Evolutionary conservation across 2,888 invertebrate species (phyloP).

Genomic region (Caenorhabditis wallacei): DNA sequence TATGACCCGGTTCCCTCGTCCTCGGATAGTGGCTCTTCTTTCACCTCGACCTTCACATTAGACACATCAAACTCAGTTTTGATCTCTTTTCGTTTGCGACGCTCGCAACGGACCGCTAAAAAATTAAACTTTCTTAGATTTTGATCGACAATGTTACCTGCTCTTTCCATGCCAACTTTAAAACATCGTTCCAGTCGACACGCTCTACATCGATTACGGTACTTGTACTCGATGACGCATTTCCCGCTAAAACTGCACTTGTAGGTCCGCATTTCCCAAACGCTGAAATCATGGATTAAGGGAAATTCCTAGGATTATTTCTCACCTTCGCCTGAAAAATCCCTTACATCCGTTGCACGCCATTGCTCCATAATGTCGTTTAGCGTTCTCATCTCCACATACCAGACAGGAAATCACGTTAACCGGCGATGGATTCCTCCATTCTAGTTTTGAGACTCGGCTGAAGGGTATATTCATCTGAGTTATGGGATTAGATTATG

Average conservation of each 20-base stretch:
- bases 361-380: conserved; percentile 54
- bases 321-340: conserved; percentile 47
- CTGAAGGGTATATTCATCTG: neutral
- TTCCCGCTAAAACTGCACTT: conserved; percentile 50
- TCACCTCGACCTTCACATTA: conserved; percentile 35
- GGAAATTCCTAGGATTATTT: neutral
- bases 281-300: too few relatives aligned
- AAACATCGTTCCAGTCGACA: conserved; percentile 54
- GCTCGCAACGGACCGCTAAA: conserved; percentile 60
- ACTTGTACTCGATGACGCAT: conserved; percentile 51
- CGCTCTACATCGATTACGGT: conserved; percentile 60
- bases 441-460: neutral
- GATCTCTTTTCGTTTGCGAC: conserved; percentile 13
- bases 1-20: neutral
- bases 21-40: conserved; percentile 15
- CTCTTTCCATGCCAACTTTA: conserved; percentile 49
- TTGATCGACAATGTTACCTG: neutral
- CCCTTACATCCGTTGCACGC: conserved; percentile 65
- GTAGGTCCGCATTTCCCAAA: conserved; percentile 60
- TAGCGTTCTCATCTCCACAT: conserved; percentile 56
- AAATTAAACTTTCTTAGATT: neutral
- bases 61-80: neutral
- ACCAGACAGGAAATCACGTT: conserved; percentile 31
- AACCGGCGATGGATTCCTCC: neutral
- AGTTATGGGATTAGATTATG: neutral